Percentiles rank a stretch among this genome's conserved stretches.
Evolutionary conservation across 2,888 invertebrate species (phyloP).

Genomic region (Nemapogon koenigi): DNA sequence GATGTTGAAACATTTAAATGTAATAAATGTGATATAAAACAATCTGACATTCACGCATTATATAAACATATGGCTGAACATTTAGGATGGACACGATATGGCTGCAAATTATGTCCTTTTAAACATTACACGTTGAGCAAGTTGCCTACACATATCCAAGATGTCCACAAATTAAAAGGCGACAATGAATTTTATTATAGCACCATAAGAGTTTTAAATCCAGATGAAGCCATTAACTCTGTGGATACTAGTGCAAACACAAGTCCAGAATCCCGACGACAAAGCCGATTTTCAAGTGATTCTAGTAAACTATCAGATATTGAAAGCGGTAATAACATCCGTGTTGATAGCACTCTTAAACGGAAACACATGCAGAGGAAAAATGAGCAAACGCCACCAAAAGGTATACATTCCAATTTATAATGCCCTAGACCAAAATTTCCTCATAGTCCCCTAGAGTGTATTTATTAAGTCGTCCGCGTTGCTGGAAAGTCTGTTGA

Average conservation of each 20-base stretch:
- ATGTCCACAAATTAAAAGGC: constrained; percentile 66
- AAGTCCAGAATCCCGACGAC: constrained; percentile 41
- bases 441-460: no score
- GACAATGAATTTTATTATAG: constrained; percentile 58
- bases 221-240: constrained; percentile 30
- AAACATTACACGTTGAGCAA: constrained; percentile 71
- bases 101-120: constrained; percentile 77
- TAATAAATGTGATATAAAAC: constrained; percentile 57
- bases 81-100: constrained; percentile 75
- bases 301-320: no score
- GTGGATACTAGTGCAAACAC: constrained; percentile 14
- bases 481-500: no score
- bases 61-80: constrained; percentile 70
- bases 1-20: constrained; percentile 49
- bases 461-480: no score
- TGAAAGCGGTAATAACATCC: no score
- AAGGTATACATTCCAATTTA: no score
- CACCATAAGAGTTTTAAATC: constrained; percentile 51
- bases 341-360: no score
- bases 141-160: constrained; percentile 69
- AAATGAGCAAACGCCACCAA: no score
- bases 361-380: no score
- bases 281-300: constrained; percentile 52
- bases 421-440: no score
- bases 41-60: constrained; percentile 53